These are phyloP conservation scores for Drosophila lini DNA, from an alignment of 1,140 invertebrate species.

Conservation along the genomic window DNA sequence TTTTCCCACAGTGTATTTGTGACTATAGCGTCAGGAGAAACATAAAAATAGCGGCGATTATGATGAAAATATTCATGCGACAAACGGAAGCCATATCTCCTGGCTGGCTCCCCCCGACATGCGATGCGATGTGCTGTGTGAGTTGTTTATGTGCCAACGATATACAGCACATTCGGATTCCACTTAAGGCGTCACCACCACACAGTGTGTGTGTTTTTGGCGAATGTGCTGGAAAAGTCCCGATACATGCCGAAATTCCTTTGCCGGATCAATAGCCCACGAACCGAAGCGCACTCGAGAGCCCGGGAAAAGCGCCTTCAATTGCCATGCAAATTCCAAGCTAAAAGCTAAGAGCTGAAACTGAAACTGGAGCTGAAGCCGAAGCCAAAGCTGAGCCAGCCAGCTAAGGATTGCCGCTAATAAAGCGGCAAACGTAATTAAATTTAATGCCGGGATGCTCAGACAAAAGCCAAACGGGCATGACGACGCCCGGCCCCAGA, in stretches of 20 bases:
- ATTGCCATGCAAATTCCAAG: conserved; percentile 32
- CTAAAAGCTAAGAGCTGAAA: conserved; percentile 1
- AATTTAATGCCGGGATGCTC: conserved; percentile 70
- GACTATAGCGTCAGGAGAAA: conserved; percentile 46
- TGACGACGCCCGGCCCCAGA: conserved; percentile 13
- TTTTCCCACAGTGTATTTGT: conserved; percentile 17
- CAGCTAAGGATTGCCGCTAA: conserved; percentile 48
- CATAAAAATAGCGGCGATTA: conserved; percentile 80
- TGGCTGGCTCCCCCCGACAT: conserved; percentile 41
- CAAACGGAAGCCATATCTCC: conserved; percentile 66
- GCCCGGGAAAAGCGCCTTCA: conserved; percentile 6
- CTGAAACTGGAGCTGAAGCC: neutral
- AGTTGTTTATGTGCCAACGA: conserved; percentile 77
- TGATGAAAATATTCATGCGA: conserved; percentile 82
- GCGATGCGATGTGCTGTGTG: conserved; percentile 24
- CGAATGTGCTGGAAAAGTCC: conserved; percentile 30
- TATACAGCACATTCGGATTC: conserved; percentile 71
- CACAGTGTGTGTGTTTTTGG: conserved; percentile 20
- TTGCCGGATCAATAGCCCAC: conserved; percentile 35
- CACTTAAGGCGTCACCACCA: conserved; percentile 65
- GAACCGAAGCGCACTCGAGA: conserved; percentile 6
- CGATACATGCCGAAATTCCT: conserved; percentile 33
- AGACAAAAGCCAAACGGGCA: conserved; percentile 34
- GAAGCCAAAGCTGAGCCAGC: neutral
- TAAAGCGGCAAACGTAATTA: conserved; percentile 73